Evolutionary conservation across 2,888 invertebrate genomes (phyloP).

Genomic region (Pheosia tremula): DNA sequence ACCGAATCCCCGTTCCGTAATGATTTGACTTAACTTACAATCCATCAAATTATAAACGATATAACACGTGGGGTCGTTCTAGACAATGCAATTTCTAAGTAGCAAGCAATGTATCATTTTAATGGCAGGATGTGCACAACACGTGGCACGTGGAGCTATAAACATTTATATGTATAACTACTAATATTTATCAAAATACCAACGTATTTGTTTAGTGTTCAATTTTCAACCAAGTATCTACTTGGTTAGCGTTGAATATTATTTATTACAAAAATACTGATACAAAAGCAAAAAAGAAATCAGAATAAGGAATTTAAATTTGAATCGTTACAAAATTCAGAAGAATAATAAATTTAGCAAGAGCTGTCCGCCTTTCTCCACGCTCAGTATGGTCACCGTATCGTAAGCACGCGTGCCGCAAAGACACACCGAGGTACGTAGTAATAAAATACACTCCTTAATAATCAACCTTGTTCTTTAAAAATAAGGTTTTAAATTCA

Average conservation of each 20-base stretch:
- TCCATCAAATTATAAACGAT: neutral
- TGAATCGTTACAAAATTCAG: constrained; percentile 18
- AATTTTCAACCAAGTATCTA: neutral
- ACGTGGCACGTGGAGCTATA: constrained; percentile 33
- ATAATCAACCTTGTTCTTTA: constrained; percentile 12
- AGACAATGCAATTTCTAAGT: constrained; percentile 23
- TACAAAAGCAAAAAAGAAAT: neutral
- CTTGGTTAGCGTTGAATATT: neutral
- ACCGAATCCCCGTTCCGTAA: neutral
- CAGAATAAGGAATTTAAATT: neutral
- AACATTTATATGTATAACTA: constrained; percentile 21
- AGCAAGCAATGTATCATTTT: constrained; percentile 16
- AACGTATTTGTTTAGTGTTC: neutral
- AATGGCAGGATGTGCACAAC: constrained; percentile 23
- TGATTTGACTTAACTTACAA: neutral
- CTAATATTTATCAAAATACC: neutral
- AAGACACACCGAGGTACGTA: constrained; percentile 11
- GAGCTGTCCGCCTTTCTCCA: constrained; percentile 43
- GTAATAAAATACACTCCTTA: neutral
- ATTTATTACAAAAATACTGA: neutral
- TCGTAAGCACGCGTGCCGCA: constrained; percentile 24
- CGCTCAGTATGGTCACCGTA: constrained; percentile 50
- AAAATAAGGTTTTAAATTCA: constrained; percentile 13
- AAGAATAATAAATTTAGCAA: constrained; percentile 28
- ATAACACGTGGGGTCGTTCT: constrained; percentile 17